Base-by-base conservation (phyloP, 2,797 vertebrate genomes). In the Onychomys torridus region DNA sequence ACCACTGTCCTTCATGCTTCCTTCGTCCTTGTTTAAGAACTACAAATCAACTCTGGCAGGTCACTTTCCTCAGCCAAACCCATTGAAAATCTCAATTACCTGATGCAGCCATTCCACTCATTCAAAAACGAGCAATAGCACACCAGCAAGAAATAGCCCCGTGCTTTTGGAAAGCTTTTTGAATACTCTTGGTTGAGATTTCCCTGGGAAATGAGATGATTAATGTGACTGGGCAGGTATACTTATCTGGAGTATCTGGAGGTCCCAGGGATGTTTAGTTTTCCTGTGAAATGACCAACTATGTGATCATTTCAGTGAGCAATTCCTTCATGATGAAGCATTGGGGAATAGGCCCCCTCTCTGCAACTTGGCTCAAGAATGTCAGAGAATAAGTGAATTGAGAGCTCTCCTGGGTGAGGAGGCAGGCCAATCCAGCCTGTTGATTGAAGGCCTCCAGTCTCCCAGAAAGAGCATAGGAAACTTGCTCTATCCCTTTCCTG, bases 81-180 rank as follows among this genome's bases (percentile, higher is more conserved):
- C 89, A 82, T 91, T 97, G 91, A 96, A 95, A 97, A 94, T 97
- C 95, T 96, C 95, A 96, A 46, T 97, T 96, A 97, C 52, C 49
- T 90, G 37, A 43, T 89, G 69, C 79, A 46, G 46, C 82, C 94
- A 95, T 95, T 79, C 86, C 59, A 87, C 91, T 84, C 93, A 96
- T 96, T 97, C 40, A 93, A 96, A 97, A 96, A 97, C 85, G 90
- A 97, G 91, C 91, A 95, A 52, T 94, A 91, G 84, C 85, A 91
- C 87, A 69, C 32, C 76, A 95, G 71, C 75, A 81, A 90, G 81
- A 95, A 96, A 92, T 90, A 97, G 65, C 81, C 23, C 79, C 49
- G 79, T 92, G 95, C 76, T 96, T 96, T 96, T 94, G 95, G 91
- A 96, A 91, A 93, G 91, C 76, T 69, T 37, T 95, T 86, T 86